A percentile compares a stretch with the other conserved stretches of the same genome.
These are phyloP conservation scores for Phalera bucephala DNA, from an alignment of 2,888 invertebrate genomes.

Conservation along the genomic window DNA sequence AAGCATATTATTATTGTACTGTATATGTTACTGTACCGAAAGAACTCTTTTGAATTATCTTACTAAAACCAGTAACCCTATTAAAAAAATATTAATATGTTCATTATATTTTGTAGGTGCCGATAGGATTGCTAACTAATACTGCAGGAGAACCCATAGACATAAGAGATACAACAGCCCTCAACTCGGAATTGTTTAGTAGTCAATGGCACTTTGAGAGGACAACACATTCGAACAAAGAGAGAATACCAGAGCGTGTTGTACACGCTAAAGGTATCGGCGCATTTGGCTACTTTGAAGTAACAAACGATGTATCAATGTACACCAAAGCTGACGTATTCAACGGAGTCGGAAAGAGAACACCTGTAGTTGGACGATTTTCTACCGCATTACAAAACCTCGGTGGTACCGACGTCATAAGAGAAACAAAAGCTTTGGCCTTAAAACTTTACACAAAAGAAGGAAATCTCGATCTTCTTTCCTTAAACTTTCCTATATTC, in stretches of 20 bases:
- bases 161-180: conserved; percentile 86
- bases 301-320: conserved; percentile 90
- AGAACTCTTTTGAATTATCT: too few species aligned
- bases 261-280: conserved; percentile 96
- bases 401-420: conserved; percentile 91
- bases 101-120: conserved; percentile 59
- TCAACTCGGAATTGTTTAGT: conserved; percentile 84
- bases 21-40: too few species aligned
- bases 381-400: conserved; percentile 91
- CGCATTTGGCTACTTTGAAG: conserved; percentile 91
- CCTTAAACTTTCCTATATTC: conserved; percentile 93
- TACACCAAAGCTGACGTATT: conserved; percentile 90
- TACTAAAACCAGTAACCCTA: too few species aligned
- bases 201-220: conserved; percentile 59
- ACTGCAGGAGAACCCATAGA: conserved; percentile 90
- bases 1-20: too few species aligned
- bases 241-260: conserved; percentile 95
- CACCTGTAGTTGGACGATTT: conserved; percentile 88
- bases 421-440: conserved; percentile 94
- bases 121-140: conserved; percentile 85
- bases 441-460: conserved; percentile 95
- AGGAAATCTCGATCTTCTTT: conserved; percentile 94
- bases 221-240: conserved; percentile 86
- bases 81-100: too few species aligned
- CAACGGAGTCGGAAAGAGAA: conserved; percentile 87